Base-by-base conservation (phyloP, 2,888 invertebrate genomes). In the Zaprionus bogoriensis region DNA sequence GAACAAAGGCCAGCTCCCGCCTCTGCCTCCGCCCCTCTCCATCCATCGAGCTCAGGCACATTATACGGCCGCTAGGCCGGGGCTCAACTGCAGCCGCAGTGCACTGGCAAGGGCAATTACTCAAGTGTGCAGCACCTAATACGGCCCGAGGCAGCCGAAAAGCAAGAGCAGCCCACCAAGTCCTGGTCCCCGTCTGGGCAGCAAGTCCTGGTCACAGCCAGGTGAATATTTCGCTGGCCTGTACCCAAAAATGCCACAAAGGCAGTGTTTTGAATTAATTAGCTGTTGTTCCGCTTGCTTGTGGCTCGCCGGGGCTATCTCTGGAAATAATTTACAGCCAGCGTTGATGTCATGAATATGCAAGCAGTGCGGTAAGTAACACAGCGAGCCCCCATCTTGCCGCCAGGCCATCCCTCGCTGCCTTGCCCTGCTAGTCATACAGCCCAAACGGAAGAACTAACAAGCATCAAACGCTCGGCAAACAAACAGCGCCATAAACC, bases 181-280 rank as follows among this genome's bases (percentile, higher is more conserved):
- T 14, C 7, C 23, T 12, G 2, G n/a, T 7, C 25, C n/a, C n/a
- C 7, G 42, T 23, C 7, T 14, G 7, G 14, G 10, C n/a, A 25
- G 23, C 32, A n/a, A 22, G 53, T 27, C 51, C 44, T 50, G 53
- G 66, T 64, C 45, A 4, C 12, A 6, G 64, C 48, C 68, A 80
- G 84, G 81, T 80, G 53, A 54, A 71, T 67, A 55, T 36, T 70
- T 69, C 39, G 66, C 66, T 77, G 69, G 65, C 63, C 50, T 46
- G 41, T 44, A 25, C 54, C 76, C 72, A 73, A 75, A 87, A 85
- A 80, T 87, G 81, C 68, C 81, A 78, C 73, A 67, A 75, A 81
- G 88, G 68, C 85, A 78, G 61, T 85, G 78, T 79, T 88, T 85
- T 78, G 87, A 88, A 88, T 88, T 88, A 88, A 88, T 88, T 88